Percentiles rank a stretch among this genome's conserved stretches.
These are phyloP conservation scores for Drosophila kikkawai DNA, from an alignment of 1,140 invertebrate genomes.

Conservation along the genomic window DNA sequence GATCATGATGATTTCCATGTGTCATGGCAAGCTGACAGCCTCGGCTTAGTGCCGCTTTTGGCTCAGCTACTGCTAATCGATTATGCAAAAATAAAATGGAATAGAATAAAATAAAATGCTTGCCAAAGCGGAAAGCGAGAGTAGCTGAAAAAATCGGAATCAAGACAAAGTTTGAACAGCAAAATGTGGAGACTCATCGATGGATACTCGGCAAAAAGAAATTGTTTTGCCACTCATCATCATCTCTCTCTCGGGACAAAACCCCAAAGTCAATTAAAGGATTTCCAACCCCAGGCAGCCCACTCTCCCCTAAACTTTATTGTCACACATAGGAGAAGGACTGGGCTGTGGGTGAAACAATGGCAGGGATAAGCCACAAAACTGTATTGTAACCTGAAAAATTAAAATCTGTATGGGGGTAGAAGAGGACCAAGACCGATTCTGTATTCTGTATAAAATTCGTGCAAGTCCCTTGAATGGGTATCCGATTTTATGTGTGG, in stretches of 20 bases:
- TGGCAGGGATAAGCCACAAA: conserved; percentile 55
- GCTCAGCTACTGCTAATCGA: conserved; percentile 63
- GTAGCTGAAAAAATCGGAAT: conserved; percentile 13
- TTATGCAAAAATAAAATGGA: conserved; percentile 66
- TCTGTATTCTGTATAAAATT: conserved; percentile 2
- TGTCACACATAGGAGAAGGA: conserved; percentile 64
- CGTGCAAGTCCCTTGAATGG: conserved; percentile 9
- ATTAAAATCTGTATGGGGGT: conserved; percentile 9
- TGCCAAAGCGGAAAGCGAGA: conserved; percentile 32
- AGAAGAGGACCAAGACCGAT: not conserved
- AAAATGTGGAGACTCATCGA: conserved; percentile 53
- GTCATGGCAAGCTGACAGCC: conserved; percentile 52
- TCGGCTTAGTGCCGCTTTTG: conserved; percentile 30
- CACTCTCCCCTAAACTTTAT: conserved; percentile 48
- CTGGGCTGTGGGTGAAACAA: conserved; percentile 24
- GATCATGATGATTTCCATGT: conserved; percentile 52
- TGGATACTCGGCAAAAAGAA: conserved; percentile 36
- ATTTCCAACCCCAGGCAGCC: conserved; percentile 44
- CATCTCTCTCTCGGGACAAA: conserved; percentile 27
- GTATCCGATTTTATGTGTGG: conserved; percentile 5
- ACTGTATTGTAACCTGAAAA: conserved; percentile 53
- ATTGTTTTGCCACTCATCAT: conserved; percentile 60
- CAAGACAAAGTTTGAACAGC: conserved; percentile 37
- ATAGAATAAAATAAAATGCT: conserved; percentile 69
- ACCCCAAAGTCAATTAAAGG: conserved; percentile 78